phyloP scores from a whole-genome alignment of 1,140 invertebrate species.

The Bicyclus anynana region DNA sequence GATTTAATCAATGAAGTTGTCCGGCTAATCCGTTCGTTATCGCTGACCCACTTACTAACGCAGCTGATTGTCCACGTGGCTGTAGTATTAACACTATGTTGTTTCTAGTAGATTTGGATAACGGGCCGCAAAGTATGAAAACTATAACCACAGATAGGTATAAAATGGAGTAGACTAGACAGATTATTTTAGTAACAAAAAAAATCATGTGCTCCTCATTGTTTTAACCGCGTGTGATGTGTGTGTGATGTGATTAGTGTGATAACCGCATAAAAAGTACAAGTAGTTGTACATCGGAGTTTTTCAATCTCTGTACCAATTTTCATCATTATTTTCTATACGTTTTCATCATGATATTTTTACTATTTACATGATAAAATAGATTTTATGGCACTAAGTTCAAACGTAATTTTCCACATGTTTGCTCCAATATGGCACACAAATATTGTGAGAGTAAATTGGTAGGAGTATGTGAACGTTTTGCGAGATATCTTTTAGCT shows the following conservation, averaged over 20 bases:
- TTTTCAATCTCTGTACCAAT: too few species aligned
- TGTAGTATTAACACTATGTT: constrained; percentile 5
- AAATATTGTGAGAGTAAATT: constrained; percentile 11
- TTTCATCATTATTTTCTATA: background rate
- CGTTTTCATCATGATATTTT: background rate
- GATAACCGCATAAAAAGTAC: too few species aligned
- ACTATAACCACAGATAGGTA: too few species aligned
- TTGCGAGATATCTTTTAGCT: constrained; percentile 4
- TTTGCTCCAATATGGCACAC: background rate
- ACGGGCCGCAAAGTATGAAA: too few species aligned
- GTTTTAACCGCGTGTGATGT: too few species aligned
- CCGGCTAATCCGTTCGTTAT: constrained; percentile 34
- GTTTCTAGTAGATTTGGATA: too few species aligned
- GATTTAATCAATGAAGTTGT: constrained; percentile 36
- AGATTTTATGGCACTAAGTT: constrained; percentile 1
- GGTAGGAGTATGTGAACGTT: constrained; percentile 1
- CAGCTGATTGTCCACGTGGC: constrained; percentile 26
- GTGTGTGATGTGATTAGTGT: too few species aligned
- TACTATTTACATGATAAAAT: background rate
- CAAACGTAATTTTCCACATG: background rate
- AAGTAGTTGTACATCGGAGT: too few species aligned
- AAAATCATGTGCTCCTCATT: too few species aligned
- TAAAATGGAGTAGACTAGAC: too few species aligned
- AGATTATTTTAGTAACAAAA: too few species aligned
- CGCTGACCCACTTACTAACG: constrained; percentile 35